These are phyloP conservation scores for Abrostola tripartita DNA, from an alignment of 2,888 invertebrate species.

Conservation along the genomic window DNA sequence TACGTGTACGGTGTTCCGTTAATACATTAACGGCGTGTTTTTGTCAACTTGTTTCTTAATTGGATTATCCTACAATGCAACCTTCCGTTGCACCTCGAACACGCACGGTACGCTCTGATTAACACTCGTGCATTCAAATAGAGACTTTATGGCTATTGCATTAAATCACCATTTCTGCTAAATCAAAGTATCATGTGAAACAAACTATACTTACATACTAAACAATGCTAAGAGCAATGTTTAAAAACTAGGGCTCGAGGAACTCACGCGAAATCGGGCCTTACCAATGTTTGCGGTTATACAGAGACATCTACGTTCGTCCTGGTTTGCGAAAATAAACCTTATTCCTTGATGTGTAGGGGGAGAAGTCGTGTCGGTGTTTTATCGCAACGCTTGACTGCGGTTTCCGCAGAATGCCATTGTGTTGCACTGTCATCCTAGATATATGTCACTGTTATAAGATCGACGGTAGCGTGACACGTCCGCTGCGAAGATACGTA, in stretches of 20 bases:
- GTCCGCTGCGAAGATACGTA: conserved; percentile 39
- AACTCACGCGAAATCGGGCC: conserved; percentile 64
- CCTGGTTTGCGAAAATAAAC: conserved; percentile 45
- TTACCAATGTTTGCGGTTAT: conserved; percentile 63
- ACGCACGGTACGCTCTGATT: conserved; percentile 69
- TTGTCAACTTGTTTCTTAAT: conserved; percentile 55
- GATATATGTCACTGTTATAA: conserved; percentile 78
- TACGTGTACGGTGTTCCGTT: conserved; percentile 39
- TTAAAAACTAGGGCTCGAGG: conserved; percentile 69
- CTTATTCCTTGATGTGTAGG: conserved; percentile 49
- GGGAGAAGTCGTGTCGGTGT: conserved; percentile 35
- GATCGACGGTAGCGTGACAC: conserved; percentile 55
- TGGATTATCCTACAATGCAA: conserved; percentile 61
- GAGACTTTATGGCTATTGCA: conserved; percentile 27
- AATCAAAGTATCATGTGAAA: conserved; percentile 53
- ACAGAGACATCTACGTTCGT: conserved; percentile 47
- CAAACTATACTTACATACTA: conserved; percentile 61
- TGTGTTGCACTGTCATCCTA: conserved; percentile 74
- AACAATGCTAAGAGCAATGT: conserved; percentile 65
- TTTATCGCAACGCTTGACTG: conserved; percentile 60
- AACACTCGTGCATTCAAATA: conserved; percentile 44
- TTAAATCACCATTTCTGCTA: conserved; percentile 46
- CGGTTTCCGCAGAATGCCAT: conserved; percentile 76
- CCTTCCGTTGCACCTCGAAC: conserved; percentile 67
- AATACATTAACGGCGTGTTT: conserved; percentile 43